Base-by-base conservation (phyloP, 1,140 invertebrate species). In the Archivesica marissinica region DNA sequence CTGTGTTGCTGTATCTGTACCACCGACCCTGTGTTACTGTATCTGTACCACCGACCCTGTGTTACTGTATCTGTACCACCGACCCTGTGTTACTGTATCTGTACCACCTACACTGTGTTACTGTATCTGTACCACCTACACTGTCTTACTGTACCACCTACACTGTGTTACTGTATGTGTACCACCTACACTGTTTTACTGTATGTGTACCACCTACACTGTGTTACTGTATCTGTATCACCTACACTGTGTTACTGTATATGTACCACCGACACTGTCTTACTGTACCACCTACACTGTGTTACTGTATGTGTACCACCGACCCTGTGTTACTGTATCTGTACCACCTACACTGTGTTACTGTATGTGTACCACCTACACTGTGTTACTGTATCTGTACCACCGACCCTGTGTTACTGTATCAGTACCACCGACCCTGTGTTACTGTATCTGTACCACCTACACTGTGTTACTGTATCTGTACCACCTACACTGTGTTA, bases 291-390 rank as follows among this genome's bases (percentile, higher is more conserved):
- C 20, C n/a, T 13, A 64, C 20, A 13, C 23, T 25, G 11, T 28
- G 33, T 59, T 28, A 28, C 41, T 47, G 41, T n/a, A n/a, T 96
- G 94, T 28, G 35, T 68, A 38, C 47, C 64, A 23, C 20, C n/a
- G 23, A 64, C 20, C 25, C 23, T 25, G 11, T 28, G 33, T 59
- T 28, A 28, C 41, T 47, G 41, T n/a, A n/a, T n/a, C n/a, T n/a
- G n/a, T n/a, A n/a, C n/a, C n/a, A n/a, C n/a, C n/a, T n/a, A n/a
- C n/a, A n/a, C n/a, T n/a, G n/a, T n/a, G n/a, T n/a, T n/a, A n/a
- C n/a, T n/a, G n/a, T n/a, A n/a, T 96, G 94, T 28, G 35, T 68
- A 38, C 47, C 64, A 23, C 20, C n/a, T 13, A 64, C 20, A 13
- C 23, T 25, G 11, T 28, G 33, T 59, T 28, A 28, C 41, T 47